Conservation (phyloP, 2,888 invertebrate species). For the Dugesia japonica region DNA sequence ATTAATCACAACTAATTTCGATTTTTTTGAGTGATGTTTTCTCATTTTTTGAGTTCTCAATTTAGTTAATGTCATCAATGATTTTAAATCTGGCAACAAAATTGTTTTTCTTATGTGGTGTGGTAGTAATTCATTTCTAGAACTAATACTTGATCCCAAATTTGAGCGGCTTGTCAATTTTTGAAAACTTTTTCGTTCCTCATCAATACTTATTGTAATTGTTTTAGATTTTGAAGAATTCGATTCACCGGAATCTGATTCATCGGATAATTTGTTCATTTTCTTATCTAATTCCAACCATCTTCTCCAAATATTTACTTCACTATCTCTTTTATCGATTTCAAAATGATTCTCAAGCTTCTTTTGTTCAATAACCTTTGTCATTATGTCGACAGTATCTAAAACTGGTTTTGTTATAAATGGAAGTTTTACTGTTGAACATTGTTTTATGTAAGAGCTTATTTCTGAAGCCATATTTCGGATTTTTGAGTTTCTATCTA, state of each 20-base stretch:
- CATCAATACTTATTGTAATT: not conserved
- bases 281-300: not conserved
- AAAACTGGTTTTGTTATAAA: slow-evolving; percentile 1
- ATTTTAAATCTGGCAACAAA: not conserved
- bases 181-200: not conserved
- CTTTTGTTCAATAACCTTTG: not conserved
- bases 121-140: not conserved
- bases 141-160: not conserved
- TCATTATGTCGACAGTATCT: slow-evolving; percentile 5
- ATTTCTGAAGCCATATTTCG: not conserved
- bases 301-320: not conserved
- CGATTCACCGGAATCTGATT: not conserved
- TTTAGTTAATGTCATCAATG: not conserved
- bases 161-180: too few species aligned
- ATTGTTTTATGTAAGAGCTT: not conserved
- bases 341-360: not conserved
- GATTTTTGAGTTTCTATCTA: not conserved
- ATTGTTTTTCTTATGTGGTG: not conserved
- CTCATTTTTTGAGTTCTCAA: not conserved
- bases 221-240: not conserved
- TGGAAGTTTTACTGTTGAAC: not conserved
- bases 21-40: not conserved
- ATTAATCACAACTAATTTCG: not conserved
- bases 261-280: not conserved
- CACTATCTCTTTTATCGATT: not conserved